phyloP scores from a whole-genome alignment of 1,140 invertebrate species.

The Thaumetopoea pityocampa region DNA sequence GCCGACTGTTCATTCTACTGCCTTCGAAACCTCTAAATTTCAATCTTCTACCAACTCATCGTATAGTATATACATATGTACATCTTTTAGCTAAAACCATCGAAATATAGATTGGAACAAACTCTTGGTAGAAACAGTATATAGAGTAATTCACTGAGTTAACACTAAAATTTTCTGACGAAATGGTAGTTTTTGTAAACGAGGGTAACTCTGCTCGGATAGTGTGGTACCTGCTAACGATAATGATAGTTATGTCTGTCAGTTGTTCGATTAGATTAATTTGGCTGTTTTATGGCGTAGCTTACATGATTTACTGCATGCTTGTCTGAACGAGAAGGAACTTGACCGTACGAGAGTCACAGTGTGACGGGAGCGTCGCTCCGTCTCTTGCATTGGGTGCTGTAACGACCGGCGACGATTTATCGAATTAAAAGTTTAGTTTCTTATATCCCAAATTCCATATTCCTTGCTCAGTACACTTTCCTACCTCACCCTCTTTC shows the following conservation, averaged over 20 bases:
- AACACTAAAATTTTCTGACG: slow-evolving; percentile 20
- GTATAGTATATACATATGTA: too few relatives aligned
- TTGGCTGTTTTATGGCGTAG: slow-evolving; percentile 7
- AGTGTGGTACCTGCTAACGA: slow-evolving; percentile 19
- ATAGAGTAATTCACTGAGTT: slow-evolving; percentile 20
- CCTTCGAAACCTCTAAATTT: slow-evolving; percentile 8
- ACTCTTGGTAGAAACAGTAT: slow-evolving; percentile 11
- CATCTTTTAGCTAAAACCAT: slow-evolving; percentile 16
- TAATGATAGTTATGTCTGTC: slow-evolving; percentile 9
- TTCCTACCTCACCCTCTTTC: too few relatives aligned
- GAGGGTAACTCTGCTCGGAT: slow-evolving; percentile 22
- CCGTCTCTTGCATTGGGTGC: too few relatives aligned
- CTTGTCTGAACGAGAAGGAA: too few relatives aligned
- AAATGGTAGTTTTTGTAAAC: slow-evolving; percentile 21
- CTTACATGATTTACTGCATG: too few relatives aligned
- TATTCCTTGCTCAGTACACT: too few relatives aligned
- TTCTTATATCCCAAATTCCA: too few relatives aligned
- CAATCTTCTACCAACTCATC: slow-evolving; percentile 6
- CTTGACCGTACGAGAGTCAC: too few relatives aligned
- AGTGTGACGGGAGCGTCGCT: too few relatives aligned
- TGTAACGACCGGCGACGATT: too few relatives aligned
- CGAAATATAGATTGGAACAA: slow-evolving; percentile 12
- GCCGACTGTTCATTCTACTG: slow-evolving; percentile 25
- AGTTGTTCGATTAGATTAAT: slow-evolving; percentile 7
- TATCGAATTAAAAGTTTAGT: too few relatives aligned